Evolutionary conservation across 2,113 vertebrate species (phyloP).

Genomic region (Limnothrissa miodon): DNA sequence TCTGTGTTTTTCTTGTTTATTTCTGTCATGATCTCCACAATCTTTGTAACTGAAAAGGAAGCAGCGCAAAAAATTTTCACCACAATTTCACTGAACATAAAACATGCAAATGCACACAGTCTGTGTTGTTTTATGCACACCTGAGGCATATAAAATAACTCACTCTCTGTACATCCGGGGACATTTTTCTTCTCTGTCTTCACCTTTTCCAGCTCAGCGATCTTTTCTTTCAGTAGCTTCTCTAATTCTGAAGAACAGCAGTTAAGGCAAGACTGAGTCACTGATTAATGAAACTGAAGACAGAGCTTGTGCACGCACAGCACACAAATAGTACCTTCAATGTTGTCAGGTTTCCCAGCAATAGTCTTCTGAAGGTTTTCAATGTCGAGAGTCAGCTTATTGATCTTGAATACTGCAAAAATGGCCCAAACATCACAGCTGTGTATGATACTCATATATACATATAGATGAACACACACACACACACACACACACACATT

Average conservation of each 20-base stretch:
- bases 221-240: conserved; percentile 37
- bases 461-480: background rate
- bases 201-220: conserved; percentile 30
- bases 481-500: background rate
- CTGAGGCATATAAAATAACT: background rate
- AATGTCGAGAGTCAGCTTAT: background rate
- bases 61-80: background rate
- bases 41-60: background rate
- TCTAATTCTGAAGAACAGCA: conserved; percentile 38
- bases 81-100: background rate
- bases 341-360: background rate
- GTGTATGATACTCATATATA: background rate
- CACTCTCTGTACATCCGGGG: background rate
- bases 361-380: background rate
- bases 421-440: background rate
- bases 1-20: background rate
- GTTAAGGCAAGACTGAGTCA: background rate
- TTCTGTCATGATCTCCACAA: background rate
- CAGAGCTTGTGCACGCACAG: background rate
- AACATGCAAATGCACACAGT: background rate
- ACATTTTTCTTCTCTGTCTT: background rate
- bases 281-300: background rate
- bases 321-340: background rate
- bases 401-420: background rate
- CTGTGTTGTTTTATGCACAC: background rate